Evolutionary conservation across 2,113 vertebrate species (phyloP), one percentile per base, ranked within the genome.

Genomic region (Saguinus imperator): DNA sequence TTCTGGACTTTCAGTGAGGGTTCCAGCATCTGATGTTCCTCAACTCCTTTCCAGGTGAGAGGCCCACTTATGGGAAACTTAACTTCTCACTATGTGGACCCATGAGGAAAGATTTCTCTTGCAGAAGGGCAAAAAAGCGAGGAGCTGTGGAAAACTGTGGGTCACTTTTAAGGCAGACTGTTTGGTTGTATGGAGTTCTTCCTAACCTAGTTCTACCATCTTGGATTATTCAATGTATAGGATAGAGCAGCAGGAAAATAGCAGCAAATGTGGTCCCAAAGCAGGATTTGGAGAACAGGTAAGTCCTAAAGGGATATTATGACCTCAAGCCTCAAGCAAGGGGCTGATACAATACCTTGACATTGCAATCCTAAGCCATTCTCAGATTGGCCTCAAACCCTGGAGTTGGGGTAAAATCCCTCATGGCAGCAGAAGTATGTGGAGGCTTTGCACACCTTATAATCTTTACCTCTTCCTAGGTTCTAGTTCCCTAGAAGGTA

Each of bases 81-180:
- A 91, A 96, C 88, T 95, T 97, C 97, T 98, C 96, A 97, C 96
- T 89, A 88, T 8, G 79, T 92, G 89, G 96, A 91, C 97, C 97
- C 96, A 94, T 93, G 97, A 98, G 95, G 97, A 93, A 43, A 43
- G 93, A 97, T 97, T 97, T 98, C 97, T 97, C 94, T 98, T 97
- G 95, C 87, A 92, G 94, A 95, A 96, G 8, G 90, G 84, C 92
- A 95, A 97, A 98, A 97, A 96, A 95, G 96, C 98, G 96, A 98
- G 98, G 98, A 96, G 96, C 88, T 98, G 94, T 98, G 98, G 98
- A 97, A 97, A 97, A 98, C 95, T 97, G 95, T 98, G 99, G 98
- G 98, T 99, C 98, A 99, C 98, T 98, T 98, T 99, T 99, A 99
- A 99, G 99, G 99, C 99, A 99, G 99, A 99, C 98, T 98, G 98